Conservation (phyloP, 2,797 vertebrate species). For the Myotis findleyi region DNA sequence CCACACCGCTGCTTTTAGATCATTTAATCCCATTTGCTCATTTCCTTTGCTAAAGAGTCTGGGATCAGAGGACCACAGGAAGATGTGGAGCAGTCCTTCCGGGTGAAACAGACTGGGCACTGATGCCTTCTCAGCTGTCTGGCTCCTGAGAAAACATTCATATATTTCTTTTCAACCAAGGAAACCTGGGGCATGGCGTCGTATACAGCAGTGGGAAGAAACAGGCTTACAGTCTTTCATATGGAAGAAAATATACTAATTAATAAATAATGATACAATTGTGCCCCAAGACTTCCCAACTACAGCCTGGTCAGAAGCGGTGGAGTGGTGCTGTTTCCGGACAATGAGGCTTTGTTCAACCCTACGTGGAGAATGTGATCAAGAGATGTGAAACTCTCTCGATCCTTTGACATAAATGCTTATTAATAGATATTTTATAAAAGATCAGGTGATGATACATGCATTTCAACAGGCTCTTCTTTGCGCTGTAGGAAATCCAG, state of each 20-base stretch:
- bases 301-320: neutral
- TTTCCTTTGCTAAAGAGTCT: neutral
- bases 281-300: neutral
- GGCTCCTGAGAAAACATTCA: neutral
- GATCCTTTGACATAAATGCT: neutral
- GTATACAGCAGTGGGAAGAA: neutral
- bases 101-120: neutral
- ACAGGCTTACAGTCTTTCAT: neutral
- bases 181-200: neutral
- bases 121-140: neutral
- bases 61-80: neutral
- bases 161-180: neutral
- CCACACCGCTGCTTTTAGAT: accelerated
- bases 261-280: neutral
- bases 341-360: neutral
- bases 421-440: neutral
- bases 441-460: neutral
- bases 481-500: neutral
- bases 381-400: neutral
- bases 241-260: neutral
- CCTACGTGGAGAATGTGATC: neutral
- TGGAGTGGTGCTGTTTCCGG: neutral
- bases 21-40: neutral
- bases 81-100: neutral
- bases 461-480: neutral